A percentile compares a stretch with the other conserved stretches of the same genome.
Evolutionary conservation across 2,113 vertebrate genomes (phyloP).

Genomic region (Sturnira hondurensis): DNA sequence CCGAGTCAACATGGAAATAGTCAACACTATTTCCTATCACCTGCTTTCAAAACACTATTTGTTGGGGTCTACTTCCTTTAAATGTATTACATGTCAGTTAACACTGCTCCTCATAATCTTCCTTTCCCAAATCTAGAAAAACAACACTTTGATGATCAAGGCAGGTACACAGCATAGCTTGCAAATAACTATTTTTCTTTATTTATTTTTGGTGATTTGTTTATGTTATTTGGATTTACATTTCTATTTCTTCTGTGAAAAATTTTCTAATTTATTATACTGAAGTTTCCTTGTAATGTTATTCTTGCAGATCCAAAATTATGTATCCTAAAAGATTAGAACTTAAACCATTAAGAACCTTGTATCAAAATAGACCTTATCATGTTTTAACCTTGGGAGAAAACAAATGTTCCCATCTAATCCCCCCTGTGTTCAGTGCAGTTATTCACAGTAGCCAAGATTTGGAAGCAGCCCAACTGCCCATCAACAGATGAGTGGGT

Average conservation of each 20-base stretch:
- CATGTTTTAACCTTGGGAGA: background rate
- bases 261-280: background rate
- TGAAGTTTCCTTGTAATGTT: background rate
- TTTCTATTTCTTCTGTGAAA: background rate
- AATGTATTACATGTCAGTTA: background rate
- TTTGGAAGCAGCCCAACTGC: too few relatives aligned
- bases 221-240: background rate
- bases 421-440: background rate
- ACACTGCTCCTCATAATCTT: constrained; percentile 27
- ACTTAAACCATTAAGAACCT: background rate
- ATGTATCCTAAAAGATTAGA: background rate
- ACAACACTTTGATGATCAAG: constrained; percentile 59
- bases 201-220: background rate
- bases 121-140: constrained; percentile 50
- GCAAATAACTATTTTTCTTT: constrained; percentile 53
- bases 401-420: background rate
- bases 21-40: background rate
- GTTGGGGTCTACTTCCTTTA: constrained; percentile 56
- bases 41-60: constrained; percentile 35
- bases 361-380: background rate
- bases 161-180: constrained; percentile 57
- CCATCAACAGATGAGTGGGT: too few relatives aligned
- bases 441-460: too few relatives aligned
- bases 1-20: background rate
- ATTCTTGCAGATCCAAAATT: background rate